phyloP scores from a whole-genome alignment of 2,797 vertebrate genomes.

The Rhinichthys osculus region DNA sequence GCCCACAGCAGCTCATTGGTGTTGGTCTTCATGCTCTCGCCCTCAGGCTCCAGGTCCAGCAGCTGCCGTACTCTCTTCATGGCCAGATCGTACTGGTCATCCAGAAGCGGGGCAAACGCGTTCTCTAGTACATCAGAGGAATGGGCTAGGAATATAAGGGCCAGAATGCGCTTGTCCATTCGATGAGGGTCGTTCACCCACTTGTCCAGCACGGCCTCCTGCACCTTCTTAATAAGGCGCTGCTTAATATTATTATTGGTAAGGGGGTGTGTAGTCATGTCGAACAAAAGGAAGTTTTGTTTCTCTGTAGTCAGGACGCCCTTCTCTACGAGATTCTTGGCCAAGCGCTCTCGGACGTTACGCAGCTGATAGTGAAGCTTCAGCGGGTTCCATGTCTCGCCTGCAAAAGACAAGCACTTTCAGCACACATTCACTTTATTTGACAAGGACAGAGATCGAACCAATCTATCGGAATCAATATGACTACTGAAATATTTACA shows the following conservation, averaged over 20 bases:
- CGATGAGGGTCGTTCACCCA: slow-evolving; percentile 96
- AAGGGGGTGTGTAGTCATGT: slow-evolving; percentile 96
- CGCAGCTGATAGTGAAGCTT: slow-evolving; percentile 96
- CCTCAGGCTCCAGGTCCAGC: slow-evolving; percentile 93
- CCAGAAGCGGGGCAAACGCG: slow-evolving; percentile 92
- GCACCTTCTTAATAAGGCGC: slow-evolving; percentile 95
- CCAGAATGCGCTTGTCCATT: slow-evolving; percentile 95
- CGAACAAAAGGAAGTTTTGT: slow-evolving; percentile 97
- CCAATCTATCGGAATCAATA: too few species aligned
- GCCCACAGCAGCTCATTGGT: slow-evolving; percentile 93
- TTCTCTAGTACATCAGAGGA: slow-evolving; percentile 96
- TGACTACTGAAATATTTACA: neutral
- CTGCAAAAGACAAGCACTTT: slow-evolving; percentile 66
- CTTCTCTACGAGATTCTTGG: slow-evolving; percentile 96
- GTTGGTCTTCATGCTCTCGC: slow-evolving; percentile 90
- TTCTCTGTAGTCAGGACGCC: slow-evolving; percentile 96
- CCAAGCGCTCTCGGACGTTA: slow-evolving; percentile 92
- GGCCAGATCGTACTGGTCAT: slow-evolving; percentile 95
- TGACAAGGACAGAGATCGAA: neutral
- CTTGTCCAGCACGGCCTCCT: slow-evolving; percentile 92
- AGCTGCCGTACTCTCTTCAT: slow-evolving; percentile 95
- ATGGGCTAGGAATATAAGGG: slow-evolving; percentile 94
- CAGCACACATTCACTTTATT: neutral
- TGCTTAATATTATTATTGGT: slow-evolving; percentile 97
- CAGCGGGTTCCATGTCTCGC: slow-evolving; percentile 96